Evolutionary conservation across 1,140 invertebrate species (phyloP).

Genomic region (Drosophila takahashii): DNA sequence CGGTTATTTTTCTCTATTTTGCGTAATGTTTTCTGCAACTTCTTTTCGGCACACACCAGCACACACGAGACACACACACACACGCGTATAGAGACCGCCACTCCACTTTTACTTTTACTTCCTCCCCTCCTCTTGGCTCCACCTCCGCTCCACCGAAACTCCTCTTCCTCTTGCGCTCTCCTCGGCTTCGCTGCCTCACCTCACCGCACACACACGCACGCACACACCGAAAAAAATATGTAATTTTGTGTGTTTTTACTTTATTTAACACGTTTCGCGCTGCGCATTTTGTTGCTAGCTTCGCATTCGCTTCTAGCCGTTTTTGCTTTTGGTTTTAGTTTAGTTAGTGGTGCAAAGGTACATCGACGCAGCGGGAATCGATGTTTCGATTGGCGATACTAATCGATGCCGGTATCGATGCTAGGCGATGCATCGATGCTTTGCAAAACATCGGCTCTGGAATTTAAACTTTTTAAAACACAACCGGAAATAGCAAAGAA

Average conservation of each 20-base stretch:
- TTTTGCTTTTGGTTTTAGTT: neutral
- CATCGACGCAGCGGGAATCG: no score
- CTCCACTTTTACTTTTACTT: conserved; percentile 72
- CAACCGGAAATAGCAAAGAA: no score
- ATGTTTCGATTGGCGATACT: no score
- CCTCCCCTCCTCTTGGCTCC: conserved; percentile 3
- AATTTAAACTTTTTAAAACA: no score
- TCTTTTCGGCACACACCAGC: conserved; percentile 54
- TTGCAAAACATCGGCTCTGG: no score
- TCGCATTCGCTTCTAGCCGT: conserved; percentile 11
- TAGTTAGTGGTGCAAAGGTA: no score
- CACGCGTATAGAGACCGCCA: conserved; percentile 40
- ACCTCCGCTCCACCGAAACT: conserved; percentile 6
- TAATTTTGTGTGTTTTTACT: neutral
- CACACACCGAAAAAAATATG: conserved; percentile 24
- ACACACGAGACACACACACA: conserved; percentile 44
- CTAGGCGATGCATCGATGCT: no score
- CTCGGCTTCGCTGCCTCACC: conserved; percentile 2
- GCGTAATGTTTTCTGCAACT: conserved; percentile 78
- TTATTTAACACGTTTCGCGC: conserved; percentile 17
- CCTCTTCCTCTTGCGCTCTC: conserved; percentile 11
- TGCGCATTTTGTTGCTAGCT: conserved; percentile 23
- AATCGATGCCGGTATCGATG: no score
- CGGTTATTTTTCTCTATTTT: conserved; percentile 42
- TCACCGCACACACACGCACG: conserved; percentile 8